Evolutionary conservation across 2,113 vertebrate species (phyloP), one percentile per base, ranked within the genome.

Genomic region (Peromyscus maniculatus): DNA sequence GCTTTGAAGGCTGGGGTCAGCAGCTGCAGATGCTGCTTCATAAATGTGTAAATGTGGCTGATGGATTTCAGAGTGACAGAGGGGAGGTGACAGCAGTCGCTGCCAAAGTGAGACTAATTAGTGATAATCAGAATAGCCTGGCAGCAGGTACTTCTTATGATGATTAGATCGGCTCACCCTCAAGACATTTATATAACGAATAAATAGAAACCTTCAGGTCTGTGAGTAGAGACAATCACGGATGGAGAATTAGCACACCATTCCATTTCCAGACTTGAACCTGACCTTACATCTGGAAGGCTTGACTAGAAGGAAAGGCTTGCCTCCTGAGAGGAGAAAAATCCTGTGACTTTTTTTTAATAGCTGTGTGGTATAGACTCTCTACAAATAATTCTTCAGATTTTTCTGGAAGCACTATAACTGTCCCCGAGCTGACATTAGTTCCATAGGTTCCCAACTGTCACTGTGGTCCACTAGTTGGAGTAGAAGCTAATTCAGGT

Each of bases 21-120:
- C 19, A 16, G 52, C 43, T 91, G 59, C 87, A 92, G 79, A 74
- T 43, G 13, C 49, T 55, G 66, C 78, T 36, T 24, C 64, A 74
- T 67, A 89, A 74, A 49, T 55, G 49, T 87, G 59, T 95, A 49
- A 79, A 6, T 17, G 52, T 72, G 55, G 55, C 55, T 79, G 71
- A 72, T 33, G 36, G 64, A 74, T 97, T 87, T 96, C 89, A 67
- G 79, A 59, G 39, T 82, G 79, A 91, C 24, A 55, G 89, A 69
- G 31, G 57, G 21, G n/a, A 67, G 92, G 90, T 46, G 71, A 64
- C 52, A 46, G 55, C 15, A 71, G 67, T 75, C 36, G 24, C 31
- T 94, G 90, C 84, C 49, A 92, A 92, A 36, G 78, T 4, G 24
- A 33, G 11, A 39, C 52, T n/a, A 22, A 80, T 79, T 39, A 82